Conservation (phyloP, 2,888 invertebrate species). For the Malachius bipustulatus region DNA sequence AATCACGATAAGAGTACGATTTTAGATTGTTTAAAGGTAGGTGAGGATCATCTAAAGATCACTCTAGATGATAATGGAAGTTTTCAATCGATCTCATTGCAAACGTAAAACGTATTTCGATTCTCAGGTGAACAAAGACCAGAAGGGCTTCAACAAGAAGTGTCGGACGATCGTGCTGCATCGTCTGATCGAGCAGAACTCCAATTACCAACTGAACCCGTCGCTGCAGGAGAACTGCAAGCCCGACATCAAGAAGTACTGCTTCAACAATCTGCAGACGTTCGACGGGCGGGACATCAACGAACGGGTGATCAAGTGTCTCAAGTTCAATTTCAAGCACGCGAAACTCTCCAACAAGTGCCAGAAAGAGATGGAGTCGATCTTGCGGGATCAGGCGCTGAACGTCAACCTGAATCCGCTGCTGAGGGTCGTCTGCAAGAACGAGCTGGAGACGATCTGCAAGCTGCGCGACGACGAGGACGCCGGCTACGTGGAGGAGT, state of each 20-base stretch:
- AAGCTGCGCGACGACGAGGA: slow-evolving; percentile 39
- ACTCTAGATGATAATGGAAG: neutral
- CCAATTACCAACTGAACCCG: slow-evolving; percentile 83
- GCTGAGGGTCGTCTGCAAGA: slow-evolving; percentile 68
- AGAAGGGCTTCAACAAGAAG: slow-evolving; percentile 65
- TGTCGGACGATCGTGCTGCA: slow-evolving; percentile 77
- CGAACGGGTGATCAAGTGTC: slow-evolving; percentile 72
- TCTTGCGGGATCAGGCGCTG: slow-evolving; percentile 77
- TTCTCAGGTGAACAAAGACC: slow-evolving; percentile 57
- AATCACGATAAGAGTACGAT: slow-evolving; percentile 56
- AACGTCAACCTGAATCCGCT: slow-evolving; percentile 86
- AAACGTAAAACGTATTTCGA: slow-evolving; percentile 19
- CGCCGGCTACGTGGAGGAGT: slow-evolving; percentile 68
- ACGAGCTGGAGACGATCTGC: slow-evolving; percentile 57
- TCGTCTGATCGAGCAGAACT: slow-evolving; percentile 80
- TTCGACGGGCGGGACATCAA: slow-evolving; percentile 62
- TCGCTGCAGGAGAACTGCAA: slow-evolving; percentile 70
- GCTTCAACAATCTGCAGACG: slow-evolving; percentile 35
- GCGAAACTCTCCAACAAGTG: slow-evolving; percentile 63
- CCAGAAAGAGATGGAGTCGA: slow-evolving; percentile 67
- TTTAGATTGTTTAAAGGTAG: slow-evolving; percentile 66
- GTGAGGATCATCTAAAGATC: too few species aligned
- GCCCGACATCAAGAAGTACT: slow-evolving; percentile 61
- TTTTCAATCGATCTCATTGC: neutral
- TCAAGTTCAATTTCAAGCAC: slow-evolving; percentile 68